phyloP scores from a whole-genome alignment of 2,797 vertebrate species.

The Rhinatrema bivittatum region DNA sequence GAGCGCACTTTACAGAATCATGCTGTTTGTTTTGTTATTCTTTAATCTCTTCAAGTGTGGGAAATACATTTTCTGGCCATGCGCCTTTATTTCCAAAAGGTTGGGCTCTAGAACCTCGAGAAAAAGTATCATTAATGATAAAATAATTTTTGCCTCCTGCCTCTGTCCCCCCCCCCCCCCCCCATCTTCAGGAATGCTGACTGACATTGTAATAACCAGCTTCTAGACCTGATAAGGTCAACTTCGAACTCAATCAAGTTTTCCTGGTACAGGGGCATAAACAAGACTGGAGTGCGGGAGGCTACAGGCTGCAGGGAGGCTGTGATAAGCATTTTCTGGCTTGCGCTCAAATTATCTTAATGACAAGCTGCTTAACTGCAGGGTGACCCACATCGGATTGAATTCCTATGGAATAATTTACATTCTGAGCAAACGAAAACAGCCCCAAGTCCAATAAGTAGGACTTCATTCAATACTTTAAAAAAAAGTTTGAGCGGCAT shows the following conservation, averaged over 20 bases:
- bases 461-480: too few species aligned
- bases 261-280: constrained; percentile 58
- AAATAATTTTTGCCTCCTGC: constrained; percentile 1
- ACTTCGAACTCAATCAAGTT: constrained; percentile 71
- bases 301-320: constrained; percentile 24
- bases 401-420: not conserved
- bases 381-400: not conserved
- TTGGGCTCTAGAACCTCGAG: too few species aligned
- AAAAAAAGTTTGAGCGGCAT: too few species aligned
- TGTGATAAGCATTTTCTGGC: constrained; percentile 41
- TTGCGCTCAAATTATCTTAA: constrained; percentile 1
- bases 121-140: constrained; percentile 19
- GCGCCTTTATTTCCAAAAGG: too few species aligned
- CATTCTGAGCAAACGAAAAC: not conserved
- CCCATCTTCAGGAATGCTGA: constrained; percentile 47
- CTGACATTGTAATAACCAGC: constrained; percentile 60
- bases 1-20: too few species aligned
- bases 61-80: too few species aligned
- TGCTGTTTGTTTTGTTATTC: too few species aligned
- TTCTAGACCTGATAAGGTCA: constrained; percentile 68
- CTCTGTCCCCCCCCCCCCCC: too few species aligned
- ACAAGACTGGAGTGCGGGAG: constrained; percentile 34
- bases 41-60: too few species aligned
- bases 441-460: not conserved
- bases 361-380: constrained; percentile 11